These are phyloP conservation scores for Halocaridina rubra DNA, from an alignment of 2,888 invertebrate genomes.

Conservation along the genomic window DNA sequence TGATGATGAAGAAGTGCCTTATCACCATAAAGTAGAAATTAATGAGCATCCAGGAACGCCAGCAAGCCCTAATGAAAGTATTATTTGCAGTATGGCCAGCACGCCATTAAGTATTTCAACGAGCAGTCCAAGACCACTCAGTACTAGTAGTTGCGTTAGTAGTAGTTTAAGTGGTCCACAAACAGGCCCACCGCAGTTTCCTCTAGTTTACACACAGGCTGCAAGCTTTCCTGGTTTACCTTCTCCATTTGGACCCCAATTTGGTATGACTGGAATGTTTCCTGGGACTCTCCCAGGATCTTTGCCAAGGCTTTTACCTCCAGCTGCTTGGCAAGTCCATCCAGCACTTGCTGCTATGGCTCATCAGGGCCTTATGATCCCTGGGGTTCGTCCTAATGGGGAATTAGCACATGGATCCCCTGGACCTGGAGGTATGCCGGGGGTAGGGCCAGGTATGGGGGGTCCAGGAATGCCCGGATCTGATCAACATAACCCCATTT, in stretches of 20 bases:
- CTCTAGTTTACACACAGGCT: slow-evolving; percentile 56
- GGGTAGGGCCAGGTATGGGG: slow-evolving; percentile 27
- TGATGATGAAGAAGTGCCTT: slow-evolving; percentile 6
- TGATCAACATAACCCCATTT: slow-evolving; percentile 51
- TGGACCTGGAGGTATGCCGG: slow-evolving; percentile 29
- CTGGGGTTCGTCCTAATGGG: slow-evolving; percentile 65
- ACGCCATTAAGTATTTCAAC: slow-evolving; percentile 66
- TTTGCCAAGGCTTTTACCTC: slow-evolving; percentile 57
- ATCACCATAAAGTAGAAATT: slow-evolving; percentile 12
- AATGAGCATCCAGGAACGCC: slow-evolving; percentile 32
- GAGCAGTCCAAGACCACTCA: slow-evolving; percentile 66
- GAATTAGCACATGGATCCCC: slow-evolving; percentile 61
- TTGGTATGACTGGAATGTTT: slow-evolving; percentile 58
- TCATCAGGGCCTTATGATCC: slow-evolving; percentile 67
- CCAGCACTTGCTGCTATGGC: slow-evolving; percentile 64
- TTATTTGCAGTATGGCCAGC: slow-evolving; percentile 27
- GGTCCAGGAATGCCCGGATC: slow-evolving; percentile 29
- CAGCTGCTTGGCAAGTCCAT: slow-evolving; percentile 64
- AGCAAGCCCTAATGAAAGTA: slow-evolving; percentile 57
- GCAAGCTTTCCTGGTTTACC: slow-evolving; percentile 57
- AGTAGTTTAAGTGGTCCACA: slow-evolving; percentile 7
- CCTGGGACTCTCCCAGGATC: slow-evolving; percentile 31
- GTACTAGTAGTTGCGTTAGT: slow-evolving; percentile 54
- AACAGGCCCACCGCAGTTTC: slow-evolving; percentile 43
- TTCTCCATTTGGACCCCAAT: slow-evolving; percentile 54